Percentiles rank a stretch among this genome's conserved stretches.
Conservation (phyloP, 2,888 invertebrate genomes). For the Aporophyla lueneburgensis region DNA sequence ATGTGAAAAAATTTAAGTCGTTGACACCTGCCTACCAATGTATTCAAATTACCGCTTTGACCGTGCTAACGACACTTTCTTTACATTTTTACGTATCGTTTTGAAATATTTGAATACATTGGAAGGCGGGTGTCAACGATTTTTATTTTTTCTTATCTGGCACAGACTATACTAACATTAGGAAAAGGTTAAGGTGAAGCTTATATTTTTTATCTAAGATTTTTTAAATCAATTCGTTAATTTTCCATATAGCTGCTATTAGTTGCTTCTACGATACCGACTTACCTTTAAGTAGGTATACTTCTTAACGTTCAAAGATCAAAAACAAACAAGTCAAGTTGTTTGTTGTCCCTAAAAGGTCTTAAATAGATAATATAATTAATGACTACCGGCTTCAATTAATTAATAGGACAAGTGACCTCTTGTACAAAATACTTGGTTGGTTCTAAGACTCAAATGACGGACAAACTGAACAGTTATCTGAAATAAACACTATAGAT, state of each 20-base stretch:
- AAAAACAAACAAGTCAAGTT: neutral
- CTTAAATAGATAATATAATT: slow-evolving; percentile 3
- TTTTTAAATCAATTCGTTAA: neutral
- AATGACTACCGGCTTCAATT: neutral
- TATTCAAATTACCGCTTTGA: too few relatives aligned
- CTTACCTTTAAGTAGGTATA: neutral
- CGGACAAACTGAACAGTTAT: neutral
- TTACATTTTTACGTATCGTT: too few relatives aligned
- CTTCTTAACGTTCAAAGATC: neutral
- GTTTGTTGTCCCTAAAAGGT: neutral
- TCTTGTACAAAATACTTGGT: slow-evolving; percentile 5
- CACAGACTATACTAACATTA: too few relatives aligned
- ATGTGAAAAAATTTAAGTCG: too few relatives aligned
- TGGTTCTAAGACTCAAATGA: neutral
- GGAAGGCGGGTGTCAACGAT: too few relatives aligned
- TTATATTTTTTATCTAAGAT: too few relatives aligned
- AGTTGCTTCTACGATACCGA: neutral
- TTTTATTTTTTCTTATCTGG: too few relatives aligned
- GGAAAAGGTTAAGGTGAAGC: too few relatives aligned
- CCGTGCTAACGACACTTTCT: too few relatives aligned
- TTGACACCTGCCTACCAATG: too few relatives aligned
- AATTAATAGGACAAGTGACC: slow-evolving; percentile 3
- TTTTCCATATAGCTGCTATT: neutral
- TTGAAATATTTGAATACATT: too few relatives aligned
- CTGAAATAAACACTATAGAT: slow-evolving; percentile 4